Evolutionary conservation across 2,113 vertebrate species (phyloP).

Genomic region (Bungarus multicinctus): DNA sequence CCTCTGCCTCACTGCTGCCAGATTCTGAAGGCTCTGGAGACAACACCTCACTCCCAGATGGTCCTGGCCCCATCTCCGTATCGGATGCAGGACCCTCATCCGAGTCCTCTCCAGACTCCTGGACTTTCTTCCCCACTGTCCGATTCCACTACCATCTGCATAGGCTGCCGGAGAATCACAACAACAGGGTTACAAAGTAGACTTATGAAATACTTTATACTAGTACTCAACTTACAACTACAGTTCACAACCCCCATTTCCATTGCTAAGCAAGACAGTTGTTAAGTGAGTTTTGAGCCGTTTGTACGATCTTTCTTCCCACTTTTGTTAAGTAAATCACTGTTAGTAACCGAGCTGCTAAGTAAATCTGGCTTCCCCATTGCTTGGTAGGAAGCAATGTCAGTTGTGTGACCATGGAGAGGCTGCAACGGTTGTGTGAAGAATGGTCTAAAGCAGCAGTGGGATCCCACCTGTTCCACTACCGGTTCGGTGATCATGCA

Average conservation of each 20-base stretch:
- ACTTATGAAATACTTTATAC: not conserved
- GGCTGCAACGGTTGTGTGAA: not conserved
- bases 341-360: not conserved
- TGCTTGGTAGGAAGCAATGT: not conserved
- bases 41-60: too few relatives aligned
- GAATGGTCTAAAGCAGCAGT: not conserved
- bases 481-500: too few relatives aligned
- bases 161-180: too few relatives aligned
- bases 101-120: too few relatives aligned
- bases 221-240: not conserved
- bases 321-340: not conserved
- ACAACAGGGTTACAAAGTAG: not conserved
- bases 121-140: too few relatives aligned
- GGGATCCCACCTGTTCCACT: too few relatives aligned
- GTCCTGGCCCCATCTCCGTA: too few relatives aligned
- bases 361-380: not conserved
- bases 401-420: not conserved
- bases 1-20: too few relatives aligned
- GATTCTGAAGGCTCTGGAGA: too few relatives aligned
- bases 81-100: too few relatives aligned
- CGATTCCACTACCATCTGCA: too few relatives aligned
- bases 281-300: not conserved
- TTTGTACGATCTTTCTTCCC: not conserved
- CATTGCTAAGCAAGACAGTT: not conserved
- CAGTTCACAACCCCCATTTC: not conserved